Base-by-base conservation (phyloP, 2,888 invertebrate species). In the Apomyelois bistriatella region DNA sequence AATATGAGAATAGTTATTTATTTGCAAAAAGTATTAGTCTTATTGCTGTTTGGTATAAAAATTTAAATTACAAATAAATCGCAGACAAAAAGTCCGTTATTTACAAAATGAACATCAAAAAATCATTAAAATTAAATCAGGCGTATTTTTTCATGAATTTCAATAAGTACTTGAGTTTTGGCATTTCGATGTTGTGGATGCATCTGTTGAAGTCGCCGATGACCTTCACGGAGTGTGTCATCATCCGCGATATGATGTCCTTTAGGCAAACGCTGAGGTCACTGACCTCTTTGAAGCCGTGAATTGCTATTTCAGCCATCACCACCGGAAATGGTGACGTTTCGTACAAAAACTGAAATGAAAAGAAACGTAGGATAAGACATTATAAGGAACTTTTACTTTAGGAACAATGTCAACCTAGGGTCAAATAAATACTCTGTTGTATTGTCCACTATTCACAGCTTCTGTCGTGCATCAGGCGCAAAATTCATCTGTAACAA, bases 131-230 rank as follows among this genome's bases (percentile, higher is more conserved):
- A n/a, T 9, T 48, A 36, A 38, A 70, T 68, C 60, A 83, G 41
- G 89, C 89, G 66, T 90, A 90, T 65, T 90, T 90, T 70, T 90
- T 90, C 90, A 90, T 89, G 58, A 89, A 90, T 59, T 89, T 90
- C 12, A 90, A 74, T 52, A 90, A 62, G 64, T 90, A 89, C 56
- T 90, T 90, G 3, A 90, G 73, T 70, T 89, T 89, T 0, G 89
- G 89, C 90, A 90, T 90, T 59, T 90, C 90, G 6, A 89, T 89
- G 58, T 90, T 89, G 62, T 90, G 90, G 57, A 90, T 90, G 61
- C 90, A 90, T 17, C 87, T 75, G 66, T 90, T 90, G 66, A 89
- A 90, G 66, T 90, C 90, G 0, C 89, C 89, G 10, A 90, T 89
- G 48, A 90, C 89, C 64, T 90, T 89, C 8, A 90, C 89, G 0